Evolutionary conservation across 2,797 vertebrate species (phyloP).

Genomic region (Mus caroli): DNA sequence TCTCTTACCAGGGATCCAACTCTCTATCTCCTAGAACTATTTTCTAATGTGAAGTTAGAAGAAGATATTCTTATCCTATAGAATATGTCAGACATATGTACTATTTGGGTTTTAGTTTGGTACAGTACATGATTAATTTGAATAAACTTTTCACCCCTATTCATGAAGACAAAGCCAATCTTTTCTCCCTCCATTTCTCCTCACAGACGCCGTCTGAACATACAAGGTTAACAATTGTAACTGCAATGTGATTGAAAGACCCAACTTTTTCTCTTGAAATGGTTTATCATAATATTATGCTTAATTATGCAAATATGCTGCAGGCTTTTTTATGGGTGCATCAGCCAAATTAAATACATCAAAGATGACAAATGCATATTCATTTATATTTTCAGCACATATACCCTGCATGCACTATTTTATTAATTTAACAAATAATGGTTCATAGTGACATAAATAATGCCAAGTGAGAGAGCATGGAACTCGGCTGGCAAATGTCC

Average conservation of each 20-base stretch:
- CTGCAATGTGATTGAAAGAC: conserved; percentile 70
- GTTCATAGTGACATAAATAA: conserved; percentile 46
- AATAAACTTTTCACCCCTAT: conserved; percentile 52
- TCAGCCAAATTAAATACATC: conserved; percentile 81
- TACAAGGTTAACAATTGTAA: conserved; percentile 72
- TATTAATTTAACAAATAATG: conserved; percentile 74
- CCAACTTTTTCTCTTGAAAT: conserved; percentile 73
- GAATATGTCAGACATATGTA: neutral
- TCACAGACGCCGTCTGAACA: conserved; percentile 60
- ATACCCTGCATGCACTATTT: conserved; percentile 64
- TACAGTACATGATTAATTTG: conserved; percentile 46
- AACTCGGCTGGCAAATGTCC: conserved; percentile 13
- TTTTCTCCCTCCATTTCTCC: conserved; percentile 43
- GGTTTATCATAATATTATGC: conserved; percentile 84
- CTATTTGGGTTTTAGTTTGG: conserved; percentile 51
- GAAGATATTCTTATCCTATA: neutral
- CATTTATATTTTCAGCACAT: conserved; percentile 75
- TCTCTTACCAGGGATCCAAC: neutral
- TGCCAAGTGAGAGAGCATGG: neutral
- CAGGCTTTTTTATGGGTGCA: conserved; percentile 78
- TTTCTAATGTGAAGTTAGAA: neutral
- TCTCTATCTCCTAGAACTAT: neutral
- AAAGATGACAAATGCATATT: conserved; percentile 82
- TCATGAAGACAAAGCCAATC: conserved; percentile 21
- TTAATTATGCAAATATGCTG: conserved; percentile 82